Evolutionary conservation across 1,140 invertebrate species (phyloP).

Genomic region (Atta cephalotes): DNA sequence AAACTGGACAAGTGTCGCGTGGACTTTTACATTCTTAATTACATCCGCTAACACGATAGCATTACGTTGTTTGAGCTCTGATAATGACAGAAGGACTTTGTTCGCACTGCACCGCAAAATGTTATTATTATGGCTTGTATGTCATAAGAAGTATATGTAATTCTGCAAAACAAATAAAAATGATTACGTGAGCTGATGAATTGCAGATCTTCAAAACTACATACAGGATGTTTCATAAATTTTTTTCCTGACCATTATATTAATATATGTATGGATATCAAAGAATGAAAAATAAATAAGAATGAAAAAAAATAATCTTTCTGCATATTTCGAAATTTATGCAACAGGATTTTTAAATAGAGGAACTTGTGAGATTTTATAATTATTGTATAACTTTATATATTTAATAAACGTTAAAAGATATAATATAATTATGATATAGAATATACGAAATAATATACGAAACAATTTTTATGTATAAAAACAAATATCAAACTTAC

Average conservation of each 20-base stretch:
- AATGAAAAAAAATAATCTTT: not conserved
- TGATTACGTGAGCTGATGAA: constrained; percentile 29
- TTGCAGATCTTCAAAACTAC: constrained; percentile 9
- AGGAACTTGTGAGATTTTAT: not conserved
- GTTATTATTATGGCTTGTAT: constrained; percentile 20
- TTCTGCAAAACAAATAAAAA: constrained; percentile 43
- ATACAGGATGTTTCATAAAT: not conserved
- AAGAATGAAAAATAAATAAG: not conserved
- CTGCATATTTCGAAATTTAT: not conserved
- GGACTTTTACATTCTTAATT: constrained; percentile 18
- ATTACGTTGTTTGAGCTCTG: constrained; percentile 24
- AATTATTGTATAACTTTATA: not conserved
- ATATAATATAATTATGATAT: not conserved
- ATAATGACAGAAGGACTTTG: constrained; percentile 27
- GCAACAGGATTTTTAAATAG: not conserved
- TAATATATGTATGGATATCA: not conserved
- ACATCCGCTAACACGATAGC: constrained; percentile 3
- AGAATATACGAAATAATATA: not conserved
- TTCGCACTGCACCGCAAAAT: not conserved
- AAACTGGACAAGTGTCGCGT: not conserved
- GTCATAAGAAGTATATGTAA: constrained; percentile 37
- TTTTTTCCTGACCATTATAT: not conserved
- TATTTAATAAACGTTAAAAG: not conserved
- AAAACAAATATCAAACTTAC: not conserved
- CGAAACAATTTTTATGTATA: not conserved